These are phyloP conservation scores for Mellivora capensis DNA, from an alignment of 2,113 vertebrate species.

Conservation along the genomic window DNA sequence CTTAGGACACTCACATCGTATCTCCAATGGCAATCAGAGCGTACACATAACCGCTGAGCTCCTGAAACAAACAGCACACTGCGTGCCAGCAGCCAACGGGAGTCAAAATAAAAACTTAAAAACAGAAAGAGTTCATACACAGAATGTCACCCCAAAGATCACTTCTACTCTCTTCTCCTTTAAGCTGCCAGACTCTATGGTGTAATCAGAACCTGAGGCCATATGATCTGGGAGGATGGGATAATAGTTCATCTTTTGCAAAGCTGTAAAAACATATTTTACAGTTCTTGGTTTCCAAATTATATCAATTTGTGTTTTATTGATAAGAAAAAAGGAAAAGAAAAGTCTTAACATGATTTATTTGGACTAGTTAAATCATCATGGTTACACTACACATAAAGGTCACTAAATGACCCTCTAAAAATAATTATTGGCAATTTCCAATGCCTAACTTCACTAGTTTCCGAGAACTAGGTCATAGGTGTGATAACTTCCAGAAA, in stretches of 20 bases:
- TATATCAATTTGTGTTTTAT: background rate
- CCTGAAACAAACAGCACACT: background rate
- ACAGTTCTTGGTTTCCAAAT: background rate
- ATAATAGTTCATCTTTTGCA: background rate
- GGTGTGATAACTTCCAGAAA: background rate
- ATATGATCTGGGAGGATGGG: background rate
- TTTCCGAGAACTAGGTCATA: background rate
- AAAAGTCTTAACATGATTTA: background rate
- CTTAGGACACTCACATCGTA: background rate
- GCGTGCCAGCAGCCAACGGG: background rate
- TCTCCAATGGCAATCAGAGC: background rate
- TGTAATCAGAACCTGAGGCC: background rate
- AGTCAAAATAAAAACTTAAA: background rate
- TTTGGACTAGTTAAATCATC: background rate
- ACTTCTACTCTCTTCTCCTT: background rate
- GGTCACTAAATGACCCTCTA: background rate
- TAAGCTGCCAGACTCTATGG: background rate
- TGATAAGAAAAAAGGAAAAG: background rate
- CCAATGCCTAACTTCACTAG: background rate
- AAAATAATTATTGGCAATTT: background rate
- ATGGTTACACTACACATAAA: background rate
- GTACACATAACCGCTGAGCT: background rate
- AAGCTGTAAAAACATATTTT: slow-evolving; percentile 3
- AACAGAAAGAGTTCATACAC: background rate
- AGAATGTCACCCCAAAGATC: background rate